These are phyloP conservation scores for Laticauda laticaudata DNA, from an alignment of 2,113 vertebrate species.

Conservation along the genomic window DNA sequence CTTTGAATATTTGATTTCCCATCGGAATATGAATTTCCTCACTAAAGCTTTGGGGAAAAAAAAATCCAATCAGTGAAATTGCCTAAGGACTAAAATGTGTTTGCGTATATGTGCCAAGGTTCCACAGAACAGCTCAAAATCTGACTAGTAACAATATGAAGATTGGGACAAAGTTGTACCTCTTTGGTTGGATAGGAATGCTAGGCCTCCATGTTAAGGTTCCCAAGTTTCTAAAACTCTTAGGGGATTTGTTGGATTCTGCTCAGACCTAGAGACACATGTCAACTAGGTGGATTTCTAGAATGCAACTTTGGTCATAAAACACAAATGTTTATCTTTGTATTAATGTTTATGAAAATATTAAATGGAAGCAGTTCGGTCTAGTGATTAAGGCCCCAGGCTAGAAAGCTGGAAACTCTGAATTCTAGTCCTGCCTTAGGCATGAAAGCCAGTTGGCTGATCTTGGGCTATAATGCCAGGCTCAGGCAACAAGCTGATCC, in stretches of 20 bases:
- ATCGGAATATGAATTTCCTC: slow-evolving; percentile 1
- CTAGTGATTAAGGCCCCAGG: background rate
- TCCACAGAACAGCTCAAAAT: background rate
- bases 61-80: slow-evolving; percentile 13
- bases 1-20: slow-evolving; percentile 23
- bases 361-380: background rate
- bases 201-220: background rate
- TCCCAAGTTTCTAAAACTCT: background rate
- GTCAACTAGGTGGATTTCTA: background rate
- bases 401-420: background rate
- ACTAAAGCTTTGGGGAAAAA: background rate
- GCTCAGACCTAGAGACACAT: background rate
- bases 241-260: background rate
- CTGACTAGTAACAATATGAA: background rate
- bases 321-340: background rate
- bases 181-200: background rate
- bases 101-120: slow-evolving; percentile 15
- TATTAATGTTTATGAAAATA: background rate
- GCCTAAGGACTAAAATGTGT: slow-evolving; percentile 9
- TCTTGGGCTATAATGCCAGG: background rate
- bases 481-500: background rate
- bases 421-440: background rate
- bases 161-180: background rate
- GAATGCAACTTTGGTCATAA: background rate
- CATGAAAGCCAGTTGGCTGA: background rate